Base-by-base conservation (phyloP, 1,140 invertebrate species). In the Metopolophium dirhodum region DNA sequence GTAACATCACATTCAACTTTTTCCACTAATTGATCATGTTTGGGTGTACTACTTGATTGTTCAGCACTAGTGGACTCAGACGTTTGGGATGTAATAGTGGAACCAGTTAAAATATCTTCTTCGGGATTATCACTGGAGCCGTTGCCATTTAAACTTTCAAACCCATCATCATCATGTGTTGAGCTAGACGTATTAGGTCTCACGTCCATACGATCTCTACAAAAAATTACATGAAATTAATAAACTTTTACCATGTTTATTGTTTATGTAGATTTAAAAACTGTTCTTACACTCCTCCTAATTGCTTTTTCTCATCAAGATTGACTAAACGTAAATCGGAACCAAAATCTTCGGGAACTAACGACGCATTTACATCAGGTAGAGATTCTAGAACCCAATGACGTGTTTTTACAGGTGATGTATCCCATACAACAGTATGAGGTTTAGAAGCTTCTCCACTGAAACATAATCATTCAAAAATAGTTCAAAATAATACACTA, bases 131-230 rank as follows among this genome's bases (percentile, higher is more conserved):
- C 97, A 95, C 97, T 97, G 2, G 97, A 97, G 94, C 97, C 97
- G 95, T 97, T 97, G 30, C 97, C 97, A 95, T 97, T 97, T n/a
- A 98, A 95, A 95, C 97, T 98, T 95, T 98, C 97, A 95, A 98
- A 98, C 30, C 97, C 97, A 95, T 98, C 97, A 94, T 98, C 97
- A 86, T 97, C 97, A 93, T 95, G 95, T 94, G 95, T 95, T 77
- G 95, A 94, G 90, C 92, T 92, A 45, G 92, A 88, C 7, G n/a
- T 83, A 87, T 83, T 85, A 37, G 94, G 94, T 83, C 91, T 86
- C 2, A 94, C 93, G 45, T 94, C 86, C 94, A 94, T 94, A 57
- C 94, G 61, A 51, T 94, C 94, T 1, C 94, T 94, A 77, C 20
- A 87, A 51, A 93, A 51, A 85, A 8, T 61, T 30, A 11, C 2